Evolutionary conservation across 2,113 vertebrate species (phyloP).

Genomic region (Mormoops blainvillei): DNA sequence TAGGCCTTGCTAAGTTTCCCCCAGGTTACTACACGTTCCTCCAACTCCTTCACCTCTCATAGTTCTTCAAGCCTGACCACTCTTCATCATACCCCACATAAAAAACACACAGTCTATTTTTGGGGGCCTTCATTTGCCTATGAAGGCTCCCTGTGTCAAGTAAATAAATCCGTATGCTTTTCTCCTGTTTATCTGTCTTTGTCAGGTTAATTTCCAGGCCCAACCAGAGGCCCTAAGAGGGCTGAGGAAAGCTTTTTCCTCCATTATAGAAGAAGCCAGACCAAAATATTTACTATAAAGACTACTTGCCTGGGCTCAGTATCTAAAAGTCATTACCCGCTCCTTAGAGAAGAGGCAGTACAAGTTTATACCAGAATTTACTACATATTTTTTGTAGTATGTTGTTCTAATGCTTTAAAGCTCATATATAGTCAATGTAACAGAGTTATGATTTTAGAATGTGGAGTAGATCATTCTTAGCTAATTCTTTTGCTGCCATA

Average conservation of each 20-base stretch:
- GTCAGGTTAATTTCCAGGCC: neutral
- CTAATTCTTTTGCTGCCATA: neutral
- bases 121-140: neutral
- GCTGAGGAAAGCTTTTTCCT: neutral
- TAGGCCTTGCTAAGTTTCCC: neutral
- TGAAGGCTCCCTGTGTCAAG: neutral
- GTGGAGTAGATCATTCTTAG: neutral
- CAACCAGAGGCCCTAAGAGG: neutral
- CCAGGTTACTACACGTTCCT: neutral
- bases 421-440: neutral
- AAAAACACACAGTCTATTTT: neutral
- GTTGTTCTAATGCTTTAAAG: neutral
- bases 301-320: neutral
- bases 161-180: neutral
- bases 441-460: neutral
- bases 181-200: neutral
- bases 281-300: neutral
- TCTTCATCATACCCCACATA: neutral
- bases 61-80: fast-evolving
- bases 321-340: neutral
- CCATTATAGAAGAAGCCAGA: neutral
- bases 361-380: neutral
- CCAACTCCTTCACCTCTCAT: too few species aligned
- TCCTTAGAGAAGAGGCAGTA: neutral
- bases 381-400: neutral